These are phyloP conservation scores for Arvicanthis niloticus DNA, from an alignment of 2,113 vertebrate species.

Conservation along the genomic window DNA sequence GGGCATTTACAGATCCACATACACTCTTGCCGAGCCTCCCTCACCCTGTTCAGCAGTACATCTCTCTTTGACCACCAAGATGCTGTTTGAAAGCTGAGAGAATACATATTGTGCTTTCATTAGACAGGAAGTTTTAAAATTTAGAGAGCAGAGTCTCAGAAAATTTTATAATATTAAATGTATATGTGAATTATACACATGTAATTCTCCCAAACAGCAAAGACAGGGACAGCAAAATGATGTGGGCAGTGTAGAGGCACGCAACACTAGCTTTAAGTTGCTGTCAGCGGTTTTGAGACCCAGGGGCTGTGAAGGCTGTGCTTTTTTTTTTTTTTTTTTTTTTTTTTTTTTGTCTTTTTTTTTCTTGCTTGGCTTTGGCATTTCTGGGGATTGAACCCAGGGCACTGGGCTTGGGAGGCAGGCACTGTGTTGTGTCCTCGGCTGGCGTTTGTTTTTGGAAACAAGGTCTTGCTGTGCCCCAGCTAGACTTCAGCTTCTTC, in stretches of 20 bases:
- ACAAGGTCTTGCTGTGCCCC: background rate
- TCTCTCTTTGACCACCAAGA: background rate
- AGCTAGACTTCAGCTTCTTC: background rate
- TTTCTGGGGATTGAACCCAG: background rate
- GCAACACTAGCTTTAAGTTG: background rate
- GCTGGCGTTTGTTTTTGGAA: background rate
- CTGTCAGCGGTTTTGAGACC: background rate
- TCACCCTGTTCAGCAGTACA: background rate
- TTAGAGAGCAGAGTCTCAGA: background rate
- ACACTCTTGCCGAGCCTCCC: background rate
- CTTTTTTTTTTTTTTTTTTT: background rate
- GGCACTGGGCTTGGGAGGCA: background rate
- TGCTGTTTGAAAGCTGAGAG: background rate
- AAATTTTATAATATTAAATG: background rate
- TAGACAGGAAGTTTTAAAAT: background rate
- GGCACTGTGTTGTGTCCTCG: background rate
- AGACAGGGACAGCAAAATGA: background rate
- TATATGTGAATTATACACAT: background rate
- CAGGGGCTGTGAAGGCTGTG: background rate
- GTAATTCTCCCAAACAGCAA: background rate
- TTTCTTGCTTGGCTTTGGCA: background rate
- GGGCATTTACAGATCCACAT: background rate
- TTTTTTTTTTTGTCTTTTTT: background rate
- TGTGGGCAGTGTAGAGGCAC: background rate
- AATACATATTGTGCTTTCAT: background rate